Conservation (phyloP, 1,140 invertebrate species). For the Carposina sasakii region DNA sequence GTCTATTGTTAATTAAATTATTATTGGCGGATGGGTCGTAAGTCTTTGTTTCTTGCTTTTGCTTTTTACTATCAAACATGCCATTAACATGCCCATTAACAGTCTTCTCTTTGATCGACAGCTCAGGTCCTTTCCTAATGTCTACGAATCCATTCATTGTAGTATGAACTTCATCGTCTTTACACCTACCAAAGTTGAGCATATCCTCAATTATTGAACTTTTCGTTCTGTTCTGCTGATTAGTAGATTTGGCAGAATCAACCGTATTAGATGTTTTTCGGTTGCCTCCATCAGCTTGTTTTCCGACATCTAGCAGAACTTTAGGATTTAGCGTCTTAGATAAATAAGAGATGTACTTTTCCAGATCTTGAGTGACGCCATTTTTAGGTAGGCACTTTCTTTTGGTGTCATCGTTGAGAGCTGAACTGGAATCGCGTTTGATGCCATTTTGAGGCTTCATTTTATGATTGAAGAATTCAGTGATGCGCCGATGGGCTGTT, state of each 20-base stretch:
- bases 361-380: conserved; percentile 59
- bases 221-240: too few relatives aligned
- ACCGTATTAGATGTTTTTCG: too few relatives aligned
- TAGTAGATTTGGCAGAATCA: too few relatives aligned
- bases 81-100: conserved; percentile 36
- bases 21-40: conserved; percentile 58
- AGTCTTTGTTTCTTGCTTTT: conserved; percentile 30
- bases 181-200: conserved; percentile 42
- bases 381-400: conserved; percentile 63
- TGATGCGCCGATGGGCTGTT: conserved; percentile 73
- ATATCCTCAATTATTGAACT: too few relatives aligned
- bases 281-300: conserved; percentile 38
- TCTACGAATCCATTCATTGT: conserved; percentile 57
- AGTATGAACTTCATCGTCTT: conserved; percentile 41
- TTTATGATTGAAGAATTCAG: conserved; percentile 86
- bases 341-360: conserved; percentile 67
- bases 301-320: conserved; percentile 58
- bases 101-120: conserved; percentile 37
- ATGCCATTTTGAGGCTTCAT: conserved; percentile 78
- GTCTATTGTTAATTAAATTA: conserved; percentile 25
- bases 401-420: conserved; percentile 47
- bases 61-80: conserved; percentile 44
- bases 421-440: conserved; percentile 53
- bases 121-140: conserved; percentile 36
- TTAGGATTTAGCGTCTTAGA: conserved; percentile 68